Base-by-base conservation (phyloP, 2,113 vertebrate species). In the Corvus hawaiiensis region DNA sequence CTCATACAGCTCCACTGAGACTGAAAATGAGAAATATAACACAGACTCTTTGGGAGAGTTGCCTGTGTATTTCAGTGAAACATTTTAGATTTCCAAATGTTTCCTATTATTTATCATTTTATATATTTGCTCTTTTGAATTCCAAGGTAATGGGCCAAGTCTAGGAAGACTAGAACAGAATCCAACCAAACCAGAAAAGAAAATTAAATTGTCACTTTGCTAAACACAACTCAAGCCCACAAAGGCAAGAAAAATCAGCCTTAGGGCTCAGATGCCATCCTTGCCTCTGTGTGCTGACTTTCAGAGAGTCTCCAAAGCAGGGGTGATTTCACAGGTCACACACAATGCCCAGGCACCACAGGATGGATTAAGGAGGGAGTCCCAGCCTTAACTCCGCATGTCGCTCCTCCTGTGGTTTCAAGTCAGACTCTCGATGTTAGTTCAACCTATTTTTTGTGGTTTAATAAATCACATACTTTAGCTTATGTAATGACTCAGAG, bases 401-500 rank as follows among this genome's bases (percentile, higher is more conserved):
- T 94, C 4, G 19, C 90, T 97, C 74, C 84, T 96, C 87, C 81
- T 91, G 96, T 79, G 96, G 97, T 84, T 96, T 94, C 92, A 51
- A 97, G 84, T 96, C 96, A 98, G 95, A 96, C 96, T 96, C 94
- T 58, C 72, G 10, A 22, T 83, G 96, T 92, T 94, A 74, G 74
- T 55, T 91, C 77, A 95, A 94, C 96, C 86, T 96, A 97, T 90
- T 97, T 97, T 97, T 96, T 97, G 97, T 96, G 98, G 97, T 97
- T 93, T 96, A 92, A 95, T 95, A 95, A 97, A 96, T 98, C 98
- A 98, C 95, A 93, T 95, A 97, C 80, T 96, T 88, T 68, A 95
- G 95, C 96, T 96, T 91, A 96, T 96, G 95, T 94, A 97, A 96
- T 98, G 98, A 98, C 96, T 98, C 97, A 98, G 93, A 96, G 92